Evolutionary conservation across 1,140 invertebrate genomes (phyloP), one percentile per base, ranked within the genome.

Genomic region (Oscheius sp.): DNA sequence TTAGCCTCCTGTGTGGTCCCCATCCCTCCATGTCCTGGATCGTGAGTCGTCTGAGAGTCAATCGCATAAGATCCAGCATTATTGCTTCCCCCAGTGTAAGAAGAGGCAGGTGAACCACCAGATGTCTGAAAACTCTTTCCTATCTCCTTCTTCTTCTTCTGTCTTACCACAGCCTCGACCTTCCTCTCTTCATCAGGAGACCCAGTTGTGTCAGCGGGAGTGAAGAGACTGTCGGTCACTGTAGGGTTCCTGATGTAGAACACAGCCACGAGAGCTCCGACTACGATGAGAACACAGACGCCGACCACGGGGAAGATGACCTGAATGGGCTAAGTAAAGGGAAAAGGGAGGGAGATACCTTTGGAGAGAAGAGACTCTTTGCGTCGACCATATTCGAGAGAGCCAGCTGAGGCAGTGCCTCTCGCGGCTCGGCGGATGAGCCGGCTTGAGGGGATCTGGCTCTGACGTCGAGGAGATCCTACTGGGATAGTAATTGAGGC

Each of bases 241-340:
- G 67, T 61, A n/a, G 67, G 67, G 23, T 68, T 68, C 35, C 67
- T 58, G 7, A 68, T 20, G 45, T 68, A 68, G 26, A 68, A 68
- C 2, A 68, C 34, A 3, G 67, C 52, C 7, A 68, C 55, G 32
- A 68, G 28, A 1, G 67, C 45, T 13, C 49, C 52, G 0, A 68
- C 67, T 3, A 42, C 67, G 0, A 68, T 15, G 4, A 68, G 23
- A 26, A 68, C 55, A 1, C 52, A n/a, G 29, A 68, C 45, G 13
- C 67, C 67, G 23, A 42, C 52, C 28, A 68, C 35, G 2, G 67
- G 67, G 15, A 68, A 55, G 23, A 55, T 55, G 7, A 55, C 49
- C 49, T 55, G 23, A 23, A 55, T 4, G 49, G 49, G 49, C 28
- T 15, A 26, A 55, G 15, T 4, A 7, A 15, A 23, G 38, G 38